Evolutionary conservation across 1,140 invertebrate species (phyloP).

Genomic region (Drosophila lacteicornis): DNA sequence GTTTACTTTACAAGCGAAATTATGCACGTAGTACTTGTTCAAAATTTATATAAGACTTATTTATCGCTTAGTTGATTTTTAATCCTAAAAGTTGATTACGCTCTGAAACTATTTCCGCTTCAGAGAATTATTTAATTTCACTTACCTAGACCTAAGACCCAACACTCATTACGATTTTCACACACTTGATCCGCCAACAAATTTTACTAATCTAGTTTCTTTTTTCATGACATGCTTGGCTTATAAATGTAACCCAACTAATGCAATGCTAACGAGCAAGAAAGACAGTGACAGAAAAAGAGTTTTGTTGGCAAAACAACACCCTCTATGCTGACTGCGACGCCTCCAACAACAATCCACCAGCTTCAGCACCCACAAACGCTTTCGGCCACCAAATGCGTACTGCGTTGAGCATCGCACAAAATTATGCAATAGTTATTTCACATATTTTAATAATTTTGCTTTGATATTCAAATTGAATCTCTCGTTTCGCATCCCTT

Average conservation of each 20-base stretch:
- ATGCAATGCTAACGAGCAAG: constrained; percentile 72
- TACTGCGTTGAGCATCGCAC: constrained; percentile 46
- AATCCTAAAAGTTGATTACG: constrained; percentile 19
- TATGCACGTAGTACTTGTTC: constrained; percentile 31
- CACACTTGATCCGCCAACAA: constrained; percentile 54
- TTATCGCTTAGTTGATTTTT: constrained; percentile 28
- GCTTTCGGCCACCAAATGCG: constrained; percentile 65
- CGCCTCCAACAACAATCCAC: constrained; percentile 2
- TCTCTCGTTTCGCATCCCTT: constrained; percentile 38
- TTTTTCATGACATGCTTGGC: constrained; percentile 84
- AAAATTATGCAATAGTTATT: constrained; percentile 79
- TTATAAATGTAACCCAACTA: constrained; percentile 77
- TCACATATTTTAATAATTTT: constrained; percentile 35
- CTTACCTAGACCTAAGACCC: constrained; percentile 41
- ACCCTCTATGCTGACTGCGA: constrained; percentile 18
- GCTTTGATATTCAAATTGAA: constrained; percentile 66
- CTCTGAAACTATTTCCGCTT: constrained; percentile 46
- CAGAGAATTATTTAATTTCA: neutral
- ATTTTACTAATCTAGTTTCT: constrained; percentile 84
- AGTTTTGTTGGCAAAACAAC: constrained; percentile 10
- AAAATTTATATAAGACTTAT: constrained; percentile 54
- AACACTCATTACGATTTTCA: constrained; percentile 30
- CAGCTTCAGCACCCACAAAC: constrained; percentile 41
- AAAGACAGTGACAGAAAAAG: constrained; percentile 40
- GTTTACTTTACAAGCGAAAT: constrained; percentile 8